These are phyloP conservation scores for Coryphaenoides rupestris DNA, from an alignment of 2,113 vertebrate species.

Conservation along the genomic window DNA sequence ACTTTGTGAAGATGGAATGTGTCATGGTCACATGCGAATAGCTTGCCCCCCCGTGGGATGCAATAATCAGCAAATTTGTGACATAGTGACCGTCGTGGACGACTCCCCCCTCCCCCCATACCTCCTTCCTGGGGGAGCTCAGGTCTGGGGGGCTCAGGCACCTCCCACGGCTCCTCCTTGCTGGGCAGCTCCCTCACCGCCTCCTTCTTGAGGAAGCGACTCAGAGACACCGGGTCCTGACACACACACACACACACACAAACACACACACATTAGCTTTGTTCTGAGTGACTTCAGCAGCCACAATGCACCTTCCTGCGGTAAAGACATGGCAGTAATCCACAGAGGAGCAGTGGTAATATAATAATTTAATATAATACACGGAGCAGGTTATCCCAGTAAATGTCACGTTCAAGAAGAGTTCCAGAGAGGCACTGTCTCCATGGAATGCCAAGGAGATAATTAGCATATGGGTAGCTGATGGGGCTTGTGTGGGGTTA, in stretches of 20 bases:
- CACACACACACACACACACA: constrained; percentile 9
- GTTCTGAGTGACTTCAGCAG: no score
- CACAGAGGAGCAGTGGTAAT: no score
- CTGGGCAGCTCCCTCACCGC: constrained; percentile 63
- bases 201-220: constrained; percentile 56
- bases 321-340: no score
- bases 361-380: no score
- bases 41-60: no score
- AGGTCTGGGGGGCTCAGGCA: constrained; percentile 58
- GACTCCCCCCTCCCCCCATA: constrained; percentile 15
- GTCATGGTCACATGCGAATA: no score
- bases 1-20: no score
- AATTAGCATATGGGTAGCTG: not conserved
- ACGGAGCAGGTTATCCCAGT: no score
- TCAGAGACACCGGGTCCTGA: constrained; percentile 57
- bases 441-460: not conserved
- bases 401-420: not conserved
- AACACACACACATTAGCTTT: not conserved
- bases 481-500: no score
- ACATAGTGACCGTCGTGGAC: not conserved
- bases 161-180: constrained; percentile 69
- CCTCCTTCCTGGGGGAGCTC: constrained; percentile 43
- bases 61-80: not conserved
- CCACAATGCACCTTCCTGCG: no score
- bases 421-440: not conserved